Evolutionary conservation across 2,888 invertebrate species (phyloP), one percentile per base, ranked within the genome.

Genomic region (Epirrhoe tristata): DNA sequence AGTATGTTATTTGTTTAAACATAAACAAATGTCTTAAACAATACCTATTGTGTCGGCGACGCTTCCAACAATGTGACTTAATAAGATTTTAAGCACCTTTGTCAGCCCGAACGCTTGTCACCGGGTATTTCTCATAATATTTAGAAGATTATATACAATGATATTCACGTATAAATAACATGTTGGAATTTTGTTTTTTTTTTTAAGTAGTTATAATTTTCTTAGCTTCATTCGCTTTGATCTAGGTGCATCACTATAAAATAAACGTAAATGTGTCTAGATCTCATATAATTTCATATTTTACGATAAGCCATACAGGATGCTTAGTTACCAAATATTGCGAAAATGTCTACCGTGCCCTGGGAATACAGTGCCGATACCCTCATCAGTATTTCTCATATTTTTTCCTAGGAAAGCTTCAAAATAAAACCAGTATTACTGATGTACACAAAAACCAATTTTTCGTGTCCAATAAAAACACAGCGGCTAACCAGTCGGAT

Each of bases 381-480:
- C 3, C 24, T 24, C 3, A 24, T 24, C 3, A 24, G 24, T 24
- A n/a, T n/a, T n/a, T n/a, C n/a, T n/a, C n/a, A n/a, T n/a, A n/a
- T n/a, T n/a, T n/a, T n/a, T 34, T 34, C 34, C 34, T 34, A 24
- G 39, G 34, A 39, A 10, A 34, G 48, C 4, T 16, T 48, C 39
- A 39, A 31, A 39, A 39, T 39, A 10, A 46, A 5, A 46, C 12
- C 48, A 14, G 48, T 54, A 60, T 56, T 58, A 53, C 50, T 58
- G 63, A 66, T 67, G 69, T 60, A 67, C 70, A 69, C 66, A 66
- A 67, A 73, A 67, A 70, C 67, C 67, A 67, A 67, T 66, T 71
- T 68, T 75, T 74, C 67, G 68, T 68, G 63, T 70, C 69, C 64
- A 71, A 70, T 71, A 74, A 74, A 73, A 69, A 64, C 63, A 66